These are phyloP conservation scores for Camarhynchus parvulus DNA, from an alignment of 2,113 vertebrate genomes.

Conservation along the genomic window DNA sequence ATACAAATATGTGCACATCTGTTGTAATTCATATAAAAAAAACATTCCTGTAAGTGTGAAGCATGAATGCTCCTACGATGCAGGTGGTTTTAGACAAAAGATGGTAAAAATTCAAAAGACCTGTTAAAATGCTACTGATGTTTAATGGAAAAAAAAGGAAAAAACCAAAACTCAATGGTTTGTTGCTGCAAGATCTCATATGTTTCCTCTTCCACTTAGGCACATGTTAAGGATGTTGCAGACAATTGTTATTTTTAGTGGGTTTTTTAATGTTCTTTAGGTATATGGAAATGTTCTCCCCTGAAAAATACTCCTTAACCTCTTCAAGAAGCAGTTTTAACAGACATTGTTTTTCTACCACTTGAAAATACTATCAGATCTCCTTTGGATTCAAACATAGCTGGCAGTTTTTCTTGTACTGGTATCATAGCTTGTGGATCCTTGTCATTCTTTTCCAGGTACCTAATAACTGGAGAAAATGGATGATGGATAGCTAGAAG, in stretches of 20 bases:
- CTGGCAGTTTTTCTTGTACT: background rate
- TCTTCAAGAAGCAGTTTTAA: background rate
- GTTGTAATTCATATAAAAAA: background rate
- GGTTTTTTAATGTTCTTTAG: background rate
- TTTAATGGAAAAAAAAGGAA: background rate
- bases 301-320: background rate
- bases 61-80: background rate
- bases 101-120: background rate
- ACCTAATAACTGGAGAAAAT: background rate
- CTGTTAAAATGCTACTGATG: background rate
- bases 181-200: background rate
- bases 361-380: background rate
- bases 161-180: background rate
- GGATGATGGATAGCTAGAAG: background rate
- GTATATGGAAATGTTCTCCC: background rate
- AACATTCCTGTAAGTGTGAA: background rate
- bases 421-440: background rate
- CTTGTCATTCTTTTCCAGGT: background rate
- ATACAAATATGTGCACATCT: background rate
- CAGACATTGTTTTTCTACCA: background rate
- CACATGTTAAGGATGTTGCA: background rate
- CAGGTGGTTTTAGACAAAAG: conserved; percentile 41
- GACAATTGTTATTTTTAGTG: background rate
- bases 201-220: background rate
- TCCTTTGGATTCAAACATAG: background rate